phyloP scores from a whole-genome alignment of 2,797 vertebrate genomes.

The Peromyscus attwateri region DNA sequence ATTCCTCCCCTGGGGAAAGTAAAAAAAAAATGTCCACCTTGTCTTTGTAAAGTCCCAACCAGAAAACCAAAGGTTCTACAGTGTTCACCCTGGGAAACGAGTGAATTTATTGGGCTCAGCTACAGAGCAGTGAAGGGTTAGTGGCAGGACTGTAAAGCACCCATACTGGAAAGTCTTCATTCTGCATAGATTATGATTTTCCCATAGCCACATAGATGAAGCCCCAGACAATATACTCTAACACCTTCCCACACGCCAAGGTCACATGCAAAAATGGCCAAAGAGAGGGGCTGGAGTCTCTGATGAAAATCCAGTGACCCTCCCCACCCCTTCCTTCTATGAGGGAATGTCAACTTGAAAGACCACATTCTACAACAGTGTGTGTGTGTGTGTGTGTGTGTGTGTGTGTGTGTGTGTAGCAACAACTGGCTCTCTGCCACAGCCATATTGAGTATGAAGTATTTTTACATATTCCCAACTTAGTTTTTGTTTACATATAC shows the following conservation, averaged over 20 bases:
- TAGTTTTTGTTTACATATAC: slow-evolving; percentile 56
- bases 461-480: slow-evolving; percentile 11
- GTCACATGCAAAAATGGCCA: not conserved
- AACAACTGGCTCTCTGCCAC: slow-evolving; percentile 35
- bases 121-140: not conserved
- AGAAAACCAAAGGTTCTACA: not conserved
- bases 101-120: not conserved
- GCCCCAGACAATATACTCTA: not conserved
- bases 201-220: not conserved
- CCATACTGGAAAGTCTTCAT: not conserved
- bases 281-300: not conserved
- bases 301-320: not conserved
- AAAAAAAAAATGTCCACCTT: not conserved
- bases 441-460: slow-evolving; percentile 2
- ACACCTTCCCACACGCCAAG: not conserved
- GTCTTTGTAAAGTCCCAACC: not conserved
- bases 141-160: not conserved
- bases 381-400: not conserved
- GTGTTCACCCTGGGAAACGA: not conserved
- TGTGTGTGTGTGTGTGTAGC: not conserved
- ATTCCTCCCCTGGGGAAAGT: not conserved
- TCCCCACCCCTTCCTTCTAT: not conserved
- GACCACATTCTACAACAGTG: not conserved
- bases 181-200: not conserved
- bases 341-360: not conserved